Percentiles rank a stretch among this genome's conserved stretches.
These are phyloP conservation scores for Nemapogon koenigi DNA, from an alignment of 2,888 invertebrate genomes.

Conservation along the genomic window DNA sequence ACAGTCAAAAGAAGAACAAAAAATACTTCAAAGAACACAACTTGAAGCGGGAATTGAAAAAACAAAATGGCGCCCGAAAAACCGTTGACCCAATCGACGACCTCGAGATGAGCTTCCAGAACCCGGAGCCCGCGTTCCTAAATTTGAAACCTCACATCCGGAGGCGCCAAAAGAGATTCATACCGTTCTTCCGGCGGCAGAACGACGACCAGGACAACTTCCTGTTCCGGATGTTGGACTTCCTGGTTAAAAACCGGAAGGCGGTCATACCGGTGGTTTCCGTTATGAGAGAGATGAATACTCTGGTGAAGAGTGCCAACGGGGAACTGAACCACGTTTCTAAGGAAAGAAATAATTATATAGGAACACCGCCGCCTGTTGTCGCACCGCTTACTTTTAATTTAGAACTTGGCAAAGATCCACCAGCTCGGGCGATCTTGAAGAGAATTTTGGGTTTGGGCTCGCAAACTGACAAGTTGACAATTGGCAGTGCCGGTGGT, in stretches of 20 bases:
- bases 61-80: neutral
- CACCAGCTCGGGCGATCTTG: constrained; percentile 26
- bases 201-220: constrained; percentile 24
- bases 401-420: constrained; percentile 33
- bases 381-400: constrained; percentile 26
- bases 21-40: neutral
- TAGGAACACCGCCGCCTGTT: constrained; percentile 27
- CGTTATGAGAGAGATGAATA: constrained; percentile 39
- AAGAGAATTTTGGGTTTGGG: constrained; percentile 32
- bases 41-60: neutral
- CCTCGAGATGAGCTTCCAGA: neutral
- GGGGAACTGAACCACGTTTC: constrained; percentile 34
- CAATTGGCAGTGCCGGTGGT: constrained; percentile 19
- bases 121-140: constrained; percentile 4
- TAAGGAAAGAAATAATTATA: constrained; percentile 36
- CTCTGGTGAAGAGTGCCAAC: constrained; percentile 34
- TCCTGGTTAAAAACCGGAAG: constrained; percentile 29
- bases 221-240: constrained; percentile 31
- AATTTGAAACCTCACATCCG: neutral
- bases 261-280: constrained; percentile 34
- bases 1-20: neutral
- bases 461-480: constrained; percentile 30
- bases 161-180: constrained; percentile 33
- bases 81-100: neutral
- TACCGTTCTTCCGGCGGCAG: constrained; percentile 23